A percentile compares a stretch with the other conserved stretches of the same genome.
Conservation (phyloP, 2,113 vertebrate genomes). For the Hippoglossus stenolepis region DNA sequence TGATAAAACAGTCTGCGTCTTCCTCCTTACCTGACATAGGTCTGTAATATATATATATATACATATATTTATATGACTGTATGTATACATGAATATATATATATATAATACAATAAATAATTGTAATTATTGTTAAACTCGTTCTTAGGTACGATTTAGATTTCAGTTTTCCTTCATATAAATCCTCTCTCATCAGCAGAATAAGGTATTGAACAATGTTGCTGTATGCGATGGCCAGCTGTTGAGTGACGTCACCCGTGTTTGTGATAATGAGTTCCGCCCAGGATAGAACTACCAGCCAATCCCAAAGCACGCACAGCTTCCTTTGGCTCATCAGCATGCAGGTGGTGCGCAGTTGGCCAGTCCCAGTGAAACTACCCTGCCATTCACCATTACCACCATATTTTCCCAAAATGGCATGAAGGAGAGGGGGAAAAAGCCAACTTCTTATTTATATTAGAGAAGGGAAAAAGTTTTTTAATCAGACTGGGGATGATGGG, state of each 20-base stretch:
- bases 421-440: slow-evolving; percentile 63
- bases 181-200: slow-evolving; percentile 25
- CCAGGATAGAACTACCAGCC: slow-evolving; percentile 35
- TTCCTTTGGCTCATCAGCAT: slow-evolving; percentile 69
- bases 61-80: neutral
- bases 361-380: slow-evolving; percentile 67
- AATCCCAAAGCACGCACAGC: slow-evolving; percentile 35
- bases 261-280: slow-evolving; percentile 13
- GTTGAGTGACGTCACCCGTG: slow-evolving; percentile 28
- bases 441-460: slow-evolving; percentile 78
- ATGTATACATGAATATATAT: neutral
- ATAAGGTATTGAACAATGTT: slow-evolving; percentile 15
- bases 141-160: neutral
- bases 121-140: neutral
- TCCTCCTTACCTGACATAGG: slow-evolving; percentile 11
- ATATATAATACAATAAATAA: neutral
- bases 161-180: slow-evolving; percentile 2
- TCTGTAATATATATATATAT: neutral
- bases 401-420: slow-evolving; percentile 74
- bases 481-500: slow-evolving; percentile 82
- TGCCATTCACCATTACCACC: slow-evolving; percentile 80
- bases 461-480: slow-evolving; percentile 78
- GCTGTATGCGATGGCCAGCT: neutral
- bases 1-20: neutral
- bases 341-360: slow-evolving; percentile 42